These are phyloP conservation scores for Eucera pruinosa DNA, from an alignment of 2,888 invertebrate species.

Conservation along the genomic window DNA sequence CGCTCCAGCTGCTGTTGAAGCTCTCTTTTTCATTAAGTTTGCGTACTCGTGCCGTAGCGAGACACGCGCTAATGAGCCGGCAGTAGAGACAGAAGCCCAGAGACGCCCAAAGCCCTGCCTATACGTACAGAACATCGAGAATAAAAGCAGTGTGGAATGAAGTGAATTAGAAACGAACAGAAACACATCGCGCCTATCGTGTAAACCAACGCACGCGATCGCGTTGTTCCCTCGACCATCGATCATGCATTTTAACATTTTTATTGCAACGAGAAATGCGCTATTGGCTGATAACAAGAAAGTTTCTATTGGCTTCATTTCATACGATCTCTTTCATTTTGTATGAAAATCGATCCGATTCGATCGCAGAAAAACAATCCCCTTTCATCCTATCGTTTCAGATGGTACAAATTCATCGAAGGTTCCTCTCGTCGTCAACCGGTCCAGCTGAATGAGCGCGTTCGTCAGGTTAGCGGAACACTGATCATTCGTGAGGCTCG, in stretches of 20 bases:
- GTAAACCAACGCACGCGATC: conserved; percentile 1
- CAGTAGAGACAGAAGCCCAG: conserved; percentile 69
- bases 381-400: conserved; percentile 82
- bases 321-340: conserved; percentile 15
- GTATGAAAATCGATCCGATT: conserved; percentile 18
- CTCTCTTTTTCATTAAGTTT: conserved; percentile 51
- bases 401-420: conserved; percentile 97
- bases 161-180: conserved; percentile 49
- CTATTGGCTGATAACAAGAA: no score
- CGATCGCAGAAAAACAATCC: conserved; percentile 43
- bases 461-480: conserved; percentile 97
- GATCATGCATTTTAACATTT: conserved; percentile 3
- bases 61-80: conserved; percentile 53
- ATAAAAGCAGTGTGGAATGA: conserved; percentile 33
- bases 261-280: neutral
- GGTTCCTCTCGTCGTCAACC: conserved; percentile 94
- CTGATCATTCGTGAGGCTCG: conserved; percentile 95
- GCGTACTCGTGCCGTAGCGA: conserved; percentile 42
- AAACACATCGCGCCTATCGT: neutral
- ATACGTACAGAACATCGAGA: conserved; percentile 33
- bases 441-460: conserved; percentile 94
- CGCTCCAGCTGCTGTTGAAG: conserved; percentile 37
- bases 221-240: neutral
- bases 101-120: conserved; percentile 75
- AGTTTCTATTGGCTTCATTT: conserved; percentile 39